Conservation (phyloP, 1,140 invertebrate species). For the Drosophila dunni region DNA sequence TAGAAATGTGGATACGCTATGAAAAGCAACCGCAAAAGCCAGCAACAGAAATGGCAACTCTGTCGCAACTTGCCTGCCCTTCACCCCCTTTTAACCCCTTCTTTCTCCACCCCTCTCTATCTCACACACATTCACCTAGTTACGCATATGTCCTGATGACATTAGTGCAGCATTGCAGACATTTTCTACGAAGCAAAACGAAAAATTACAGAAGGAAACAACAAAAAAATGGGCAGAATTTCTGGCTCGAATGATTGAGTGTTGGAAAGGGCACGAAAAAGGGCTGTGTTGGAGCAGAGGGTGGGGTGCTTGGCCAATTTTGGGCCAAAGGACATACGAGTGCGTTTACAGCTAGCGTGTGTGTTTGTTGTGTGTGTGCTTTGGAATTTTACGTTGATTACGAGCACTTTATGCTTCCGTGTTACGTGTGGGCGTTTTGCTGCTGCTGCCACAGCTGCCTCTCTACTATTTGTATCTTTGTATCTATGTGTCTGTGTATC, state of each 20-base stretch:
- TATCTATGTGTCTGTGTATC: neutral
- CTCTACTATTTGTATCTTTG: neutral
- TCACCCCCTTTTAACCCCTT: neutral
- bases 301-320: conserved; percentile 27
- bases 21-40: conserved; percentile 54
- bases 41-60: conserved; percentile 21
- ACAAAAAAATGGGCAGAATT: neutral
- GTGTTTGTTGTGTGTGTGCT: conserved; percentile 15
- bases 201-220: conserved; percentile 38
- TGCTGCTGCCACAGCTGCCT: neutral
- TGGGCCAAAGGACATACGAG: conserved; percentile 40
- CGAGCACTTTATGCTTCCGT: conserved; percentile 75
- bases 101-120: too few species aligned
- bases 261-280: conserved; percentile 2
- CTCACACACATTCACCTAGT: conserved; percentile 66
- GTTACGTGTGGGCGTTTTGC: conserved; percentile 73
- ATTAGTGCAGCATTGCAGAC: conserved; percentile 81
- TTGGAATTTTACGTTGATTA: conserved; percentile 79
- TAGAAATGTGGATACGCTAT: conserved; percentile 57
- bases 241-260: neutral
- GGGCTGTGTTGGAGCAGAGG: conserved; percentile 5
- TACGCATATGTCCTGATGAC: conserved; percentile 76
- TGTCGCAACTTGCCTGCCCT: conserved; percentile 20
- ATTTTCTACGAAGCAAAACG: conserved; percentile 66
- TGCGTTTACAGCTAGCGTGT: conserved; percentile 36